Evolutionary conservation across 2,888 invertebrate species (phyloP), one percentile per base, ranked within the genome.

Genomic region (Halocaridina rubra): DNA sequence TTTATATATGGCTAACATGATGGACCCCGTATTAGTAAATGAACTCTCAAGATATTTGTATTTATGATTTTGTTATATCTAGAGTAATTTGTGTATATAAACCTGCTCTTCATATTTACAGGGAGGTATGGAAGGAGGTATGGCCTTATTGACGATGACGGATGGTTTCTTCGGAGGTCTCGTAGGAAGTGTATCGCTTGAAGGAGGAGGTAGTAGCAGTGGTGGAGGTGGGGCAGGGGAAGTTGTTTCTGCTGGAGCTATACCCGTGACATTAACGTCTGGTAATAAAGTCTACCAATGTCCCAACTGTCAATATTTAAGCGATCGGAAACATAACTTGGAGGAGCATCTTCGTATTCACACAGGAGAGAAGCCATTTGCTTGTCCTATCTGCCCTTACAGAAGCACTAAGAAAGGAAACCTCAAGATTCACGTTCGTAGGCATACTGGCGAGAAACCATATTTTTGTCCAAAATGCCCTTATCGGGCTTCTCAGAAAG

Each of bases 311-410:
- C 19, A 71, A 3, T 81, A 81, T 30, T 76, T 69, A 7, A 71
- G 76, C 4, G 30, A 75, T 53, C 46, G 81, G 27, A 81, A 81
- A 59, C 57, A 81, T 67, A 81, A 76, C 61, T 39, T 81, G 57
- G 76, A 67, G 22, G 76, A 76, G 24, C 77, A 81, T 46, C 27
- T 69, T 19, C 57, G 77, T 29, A 81, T 76, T 8, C 81, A 81
- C 74, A 81, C 81, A n/a, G 81, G 81, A 22, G 81, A 81, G 53
- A 75, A 81, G 27, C 81, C 81, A 3, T 81, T 81, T 24, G 24
- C 29, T 22, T 81, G 81, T 39, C 81, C 81, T 19, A 57, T 76
- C 53, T 81, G 81, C 33, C 57, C 81, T 7, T 85, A 85, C 67
- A 75, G 84, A 16, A 81, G 80, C 57, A 64, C 74, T 24, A 81